Conservation (phyloP, 2,113 vertebrate genomes). For the Ramphastos sulfuratus region DNA sequence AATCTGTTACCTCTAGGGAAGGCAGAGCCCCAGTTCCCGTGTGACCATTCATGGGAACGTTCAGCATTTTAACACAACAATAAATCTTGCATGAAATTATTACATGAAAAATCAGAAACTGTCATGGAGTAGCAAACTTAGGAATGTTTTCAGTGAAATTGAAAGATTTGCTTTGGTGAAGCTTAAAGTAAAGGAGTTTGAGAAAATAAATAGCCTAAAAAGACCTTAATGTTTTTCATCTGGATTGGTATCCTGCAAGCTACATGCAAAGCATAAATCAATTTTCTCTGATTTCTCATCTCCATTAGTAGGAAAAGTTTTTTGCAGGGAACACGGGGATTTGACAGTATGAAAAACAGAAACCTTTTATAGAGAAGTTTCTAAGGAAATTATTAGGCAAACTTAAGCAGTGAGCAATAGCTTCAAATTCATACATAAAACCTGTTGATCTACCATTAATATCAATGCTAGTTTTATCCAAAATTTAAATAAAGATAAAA, state of each 20-base stretch:
- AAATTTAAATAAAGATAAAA: not conserved
- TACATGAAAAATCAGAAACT: not conserved
- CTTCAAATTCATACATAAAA: not conserved
- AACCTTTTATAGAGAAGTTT: not conserved
- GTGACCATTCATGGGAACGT: not conserved
- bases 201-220: not conserved
- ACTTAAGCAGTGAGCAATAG: not conserved
- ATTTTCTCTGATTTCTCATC: not conserved
- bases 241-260: not conserved
- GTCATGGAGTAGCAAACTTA: not conserved
- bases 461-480: not conserved
- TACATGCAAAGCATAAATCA: not conserved
- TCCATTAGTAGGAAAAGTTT: not conserved
- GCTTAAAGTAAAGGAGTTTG: not conserved
- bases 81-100: not conserved
- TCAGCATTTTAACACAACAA: not conserved
- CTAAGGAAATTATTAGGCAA: not conserved
- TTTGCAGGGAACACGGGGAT: not conserved
- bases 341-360: not conserved
- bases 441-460: not conserved
- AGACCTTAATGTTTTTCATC: not conserved
- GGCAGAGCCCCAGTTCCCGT: not conserved
- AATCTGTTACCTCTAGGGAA: not conserved
- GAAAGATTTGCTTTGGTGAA: not conserved
- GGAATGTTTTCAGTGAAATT: not conserved